A percentile compares a stretch with the other conserved stretches of the same genome.
These are phyloP conservation scores for Caprella mutica DNA, from an alignment of 2,888 invertebrate species.

Conservation along the genomic window DNA sequence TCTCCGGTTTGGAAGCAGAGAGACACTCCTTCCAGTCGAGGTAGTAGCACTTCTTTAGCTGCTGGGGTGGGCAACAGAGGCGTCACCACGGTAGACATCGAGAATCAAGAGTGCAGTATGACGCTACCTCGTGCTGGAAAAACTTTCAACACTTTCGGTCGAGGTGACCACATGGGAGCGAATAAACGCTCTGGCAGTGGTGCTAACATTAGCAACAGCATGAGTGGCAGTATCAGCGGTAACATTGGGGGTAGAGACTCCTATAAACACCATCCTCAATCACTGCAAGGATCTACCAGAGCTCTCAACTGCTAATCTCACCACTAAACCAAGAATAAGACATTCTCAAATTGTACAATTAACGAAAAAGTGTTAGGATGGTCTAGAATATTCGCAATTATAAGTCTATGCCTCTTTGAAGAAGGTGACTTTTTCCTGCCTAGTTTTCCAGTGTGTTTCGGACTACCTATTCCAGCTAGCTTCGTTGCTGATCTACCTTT, in stretches of 20 bases:
- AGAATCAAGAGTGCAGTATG: no score
- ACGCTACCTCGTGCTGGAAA: slow-evolving; percentile 11
- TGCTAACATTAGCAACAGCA: slow-evolving; percentile 32
- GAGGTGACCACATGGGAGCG: slow-evolving; percentile 28
- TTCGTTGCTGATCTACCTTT: no score
- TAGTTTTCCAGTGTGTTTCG: no score
- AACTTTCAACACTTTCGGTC: slow-evolving; percentile 15
- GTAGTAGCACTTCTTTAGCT: slow-evolving; percentile 10
- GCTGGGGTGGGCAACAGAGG: slow-evolving; percentile 10
- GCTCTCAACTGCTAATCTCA: slow-evolving; percentile 27
- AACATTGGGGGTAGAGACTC: background rate
- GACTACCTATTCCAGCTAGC: background rate
- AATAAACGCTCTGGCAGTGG: slow-evolving; percentile 12
- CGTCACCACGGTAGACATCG: slow-evolving; percentile 17
- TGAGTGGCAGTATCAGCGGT: slow-evolving; percentile 21
- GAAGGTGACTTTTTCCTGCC: no score
- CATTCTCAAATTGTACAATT: background rate
- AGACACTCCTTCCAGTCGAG: slow-evolving; percentile 47
- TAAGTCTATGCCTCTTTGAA: background rate
- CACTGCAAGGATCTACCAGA: slow-evolving; percentile 29
- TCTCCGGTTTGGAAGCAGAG: slow-evolving; percentile 98
- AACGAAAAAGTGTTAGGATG: background rate
- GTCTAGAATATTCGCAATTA: background rate
- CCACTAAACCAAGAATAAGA: background rate
- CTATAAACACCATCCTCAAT: slow-evolving; percentile 18